Conservation (phyloP, 2,797 vertebrate genomes). For the Staurois parvus region DNA sequence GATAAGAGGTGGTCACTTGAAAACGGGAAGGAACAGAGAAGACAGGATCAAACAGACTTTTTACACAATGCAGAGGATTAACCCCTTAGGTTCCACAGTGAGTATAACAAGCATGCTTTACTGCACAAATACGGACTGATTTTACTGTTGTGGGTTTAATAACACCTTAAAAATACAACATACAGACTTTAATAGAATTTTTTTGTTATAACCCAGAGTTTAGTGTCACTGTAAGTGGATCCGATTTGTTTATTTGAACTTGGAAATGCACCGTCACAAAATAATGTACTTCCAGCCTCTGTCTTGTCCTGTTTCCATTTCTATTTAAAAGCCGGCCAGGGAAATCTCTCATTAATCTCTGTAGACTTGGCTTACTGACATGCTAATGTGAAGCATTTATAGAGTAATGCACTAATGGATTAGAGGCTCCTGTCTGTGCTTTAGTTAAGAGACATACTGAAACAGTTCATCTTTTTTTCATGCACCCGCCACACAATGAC, state of each 20-base stretch:
- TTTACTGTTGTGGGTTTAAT: too few relatives aligned
- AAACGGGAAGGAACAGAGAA: too few relatives aligned
- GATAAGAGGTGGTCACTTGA: too few relatives aligned
- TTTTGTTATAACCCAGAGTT: too few relatives aligned
- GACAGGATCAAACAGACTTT: too few relatives aligned
- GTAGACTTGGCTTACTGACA: neutral
- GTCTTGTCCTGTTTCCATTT: neutral
- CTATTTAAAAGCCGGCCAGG: neutral
- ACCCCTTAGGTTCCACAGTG: too few relatives aligned
- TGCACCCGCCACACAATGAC: neutral
- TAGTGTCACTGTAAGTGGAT: neutral
- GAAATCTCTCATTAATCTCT: neutral
- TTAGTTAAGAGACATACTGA: neutral
- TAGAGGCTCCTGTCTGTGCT: neutral
- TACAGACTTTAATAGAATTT: too few relatives aligned
- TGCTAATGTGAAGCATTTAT: neutral
- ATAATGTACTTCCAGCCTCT: neutral
- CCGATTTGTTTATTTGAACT: neutral
- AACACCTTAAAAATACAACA: too few relatives aligned
- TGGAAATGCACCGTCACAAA: neutral
- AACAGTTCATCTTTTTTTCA: neutral
- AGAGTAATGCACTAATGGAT: neutral
- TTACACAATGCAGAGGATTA: too few relatives aligned
- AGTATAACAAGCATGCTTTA: too few relatives aligned
- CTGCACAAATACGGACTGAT: too few relatives aligned